phyloP scores from a whole-genome alignment of 2,797 vertebrate genomes.

The Enteromius radiatus region DNA sequence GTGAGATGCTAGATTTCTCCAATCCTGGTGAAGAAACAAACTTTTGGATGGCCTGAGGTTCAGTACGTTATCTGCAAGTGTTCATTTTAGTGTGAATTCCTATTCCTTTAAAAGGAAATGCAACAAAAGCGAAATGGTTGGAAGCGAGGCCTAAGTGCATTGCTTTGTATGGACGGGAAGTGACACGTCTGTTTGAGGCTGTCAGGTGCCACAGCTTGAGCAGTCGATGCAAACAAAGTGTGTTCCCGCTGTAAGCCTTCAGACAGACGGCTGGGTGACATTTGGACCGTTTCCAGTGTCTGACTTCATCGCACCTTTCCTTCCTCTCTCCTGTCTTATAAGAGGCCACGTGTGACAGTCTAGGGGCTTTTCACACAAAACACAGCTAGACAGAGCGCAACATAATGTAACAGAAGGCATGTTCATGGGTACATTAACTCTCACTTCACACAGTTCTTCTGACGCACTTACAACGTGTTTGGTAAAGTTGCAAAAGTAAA shows the following conservation, averaged over 20 bases:
- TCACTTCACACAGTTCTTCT: background rate
- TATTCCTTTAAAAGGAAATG: background rate
- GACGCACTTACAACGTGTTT: background rate
- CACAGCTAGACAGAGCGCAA: background rate
- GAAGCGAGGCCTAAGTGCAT: background rate
- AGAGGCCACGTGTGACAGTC: background rate
- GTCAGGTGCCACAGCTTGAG: background rate
- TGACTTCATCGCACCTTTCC: constrained; percentile 34
- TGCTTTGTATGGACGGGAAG: background rate
- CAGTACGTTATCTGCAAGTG: background rate
- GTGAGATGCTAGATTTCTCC: background rate
- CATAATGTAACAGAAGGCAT: background rate
- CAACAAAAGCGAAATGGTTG: background rate
- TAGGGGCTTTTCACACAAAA: background rate
- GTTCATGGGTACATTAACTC: background rate
- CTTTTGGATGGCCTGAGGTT: background rate
- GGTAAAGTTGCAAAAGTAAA: background rate
- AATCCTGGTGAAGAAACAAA: background rate
- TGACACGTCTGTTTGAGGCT: constrained; percentile 2
- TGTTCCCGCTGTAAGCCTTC: constrained; percentile 48
- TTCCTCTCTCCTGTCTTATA: background rate
- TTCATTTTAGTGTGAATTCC: background rate
- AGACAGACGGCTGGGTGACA: constrained; percentile 13
- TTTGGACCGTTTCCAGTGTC: constrained; percentile 49
- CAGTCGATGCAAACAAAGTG: background rate